Evolutionary conservation across 2,797 vertebrate genomes (phyloP).

Genomic region (Allobates femoralis): DNA sequence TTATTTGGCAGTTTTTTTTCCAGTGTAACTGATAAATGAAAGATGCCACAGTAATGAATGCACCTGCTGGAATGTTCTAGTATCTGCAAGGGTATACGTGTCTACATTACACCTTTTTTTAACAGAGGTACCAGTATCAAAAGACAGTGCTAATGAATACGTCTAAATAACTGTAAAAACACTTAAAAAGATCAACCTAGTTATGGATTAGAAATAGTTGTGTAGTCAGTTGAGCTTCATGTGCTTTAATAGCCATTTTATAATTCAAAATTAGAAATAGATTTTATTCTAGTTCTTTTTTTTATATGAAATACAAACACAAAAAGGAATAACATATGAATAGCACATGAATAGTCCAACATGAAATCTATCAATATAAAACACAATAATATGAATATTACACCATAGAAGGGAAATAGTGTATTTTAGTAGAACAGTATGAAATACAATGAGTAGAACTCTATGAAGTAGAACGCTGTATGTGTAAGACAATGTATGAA

Average conservation of each 20-base stretch:
- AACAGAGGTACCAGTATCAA: not conserved
- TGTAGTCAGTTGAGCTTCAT: not conserved
- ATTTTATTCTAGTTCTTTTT: not conserved
- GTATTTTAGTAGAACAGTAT: not conserved
- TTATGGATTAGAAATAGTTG: not conserved
- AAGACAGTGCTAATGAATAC: not conserved
- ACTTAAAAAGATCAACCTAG: not conserved
- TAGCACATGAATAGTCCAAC: not conserved
- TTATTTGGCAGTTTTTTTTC: constrained; percentile 8
- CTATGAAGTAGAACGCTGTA: not conserved
- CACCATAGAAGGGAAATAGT: not conserved
- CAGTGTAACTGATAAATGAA: not conserved
- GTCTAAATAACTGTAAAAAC: not conserved
- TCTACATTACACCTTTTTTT: not conserved
- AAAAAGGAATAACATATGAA: not conserved
- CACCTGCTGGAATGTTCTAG: not conserved
- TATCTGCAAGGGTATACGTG: not conserved
- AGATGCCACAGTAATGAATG: constrained; percentile 12
- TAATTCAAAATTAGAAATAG: not conserved
- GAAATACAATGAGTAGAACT: not conserved
- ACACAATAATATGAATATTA: not conserved
- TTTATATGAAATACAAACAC: not conserved
- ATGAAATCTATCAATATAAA: not conserved
- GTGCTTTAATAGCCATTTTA: not conserved
- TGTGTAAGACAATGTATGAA: not conserved